Evolutionary conservation across 2,113 vertebrate species (phyloP).

Genomic region (Sterna hirundo): DNA sequence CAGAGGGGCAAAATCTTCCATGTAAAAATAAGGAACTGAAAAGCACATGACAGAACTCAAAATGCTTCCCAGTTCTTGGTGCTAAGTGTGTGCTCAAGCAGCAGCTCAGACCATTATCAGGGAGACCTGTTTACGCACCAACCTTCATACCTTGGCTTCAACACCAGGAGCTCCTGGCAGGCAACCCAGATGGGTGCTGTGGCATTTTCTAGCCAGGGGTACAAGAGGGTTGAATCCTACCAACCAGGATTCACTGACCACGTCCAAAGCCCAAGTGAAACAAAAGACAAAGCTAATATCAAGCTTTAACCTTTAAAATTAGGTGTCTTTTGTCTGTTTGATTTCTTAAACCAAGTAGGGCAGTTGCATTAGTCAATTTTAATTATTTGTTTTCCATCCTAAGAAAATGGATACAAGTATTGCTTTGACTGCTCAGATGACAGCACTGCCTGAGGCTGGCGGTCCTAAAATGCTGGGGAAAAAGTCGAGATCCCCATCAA

Average conservation of each 20-base stretch:
- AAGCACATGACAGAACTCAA: neutral
- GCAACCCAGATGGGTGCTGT: neutral
- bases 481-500: neutral
- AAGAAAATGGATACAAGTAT: neutral
- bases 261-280: neutral
- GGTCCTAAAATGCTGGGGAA: neutral
- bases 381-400: neutral
- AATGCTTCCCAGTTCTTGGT: neutral
- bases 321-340: neutral
- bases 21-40: neutral
- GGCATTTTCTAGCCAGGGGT: neutral
- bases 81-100: neutral
- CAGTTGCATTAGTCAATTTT: neutral
- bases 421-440: neutral
- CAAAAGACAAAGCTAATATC: neutral
- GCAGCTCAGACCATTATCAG: fast-evolving
- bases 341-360: neutral
- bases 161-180: neutral
- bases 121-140: neutral
- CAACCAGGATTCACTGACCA: neutral
- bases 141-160: neutral
- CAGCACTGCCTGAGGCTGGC: neutral
- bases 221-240: neutral
- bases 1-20: neutral
- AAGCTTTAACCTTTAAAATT: neutral